phyloP scores from a whole-genome alignment of 1,140 invertebrate genomes.

The Drosophila watanabei region DNA sequence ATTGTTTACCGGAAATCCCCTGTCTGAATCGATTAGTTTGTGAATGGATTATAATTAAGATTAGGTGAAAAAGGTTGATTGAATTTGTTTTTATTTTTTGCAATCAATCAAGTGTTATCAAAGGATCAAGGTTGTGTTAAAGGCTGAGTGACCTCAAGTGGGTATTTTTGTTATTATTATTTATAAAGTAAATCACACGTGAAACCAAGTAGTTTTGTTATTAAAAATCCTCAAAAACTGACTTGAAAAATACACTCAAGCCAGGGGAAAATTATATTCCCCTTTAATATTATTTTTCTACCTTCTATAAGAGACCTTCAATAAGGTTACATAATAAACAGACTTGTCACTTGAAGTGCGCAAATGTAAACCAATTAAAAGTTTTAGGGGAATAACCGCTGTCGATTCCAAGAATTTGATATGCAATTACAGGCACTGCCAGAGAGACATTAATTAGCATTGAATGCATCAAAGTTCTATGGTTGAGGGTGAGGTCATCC shows the following conservation, averaged over 20 bases:
- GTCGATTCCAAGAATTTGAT: conserved; percentile 33
- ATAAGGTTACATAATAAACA: background rate
- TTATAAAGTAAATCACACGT: background rate
- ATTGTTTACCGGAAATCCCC: conserved; percentile 4
- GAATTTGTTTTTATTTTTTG: conserved; percentile 16
- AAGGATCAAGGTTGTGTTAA: conserved; percentile 25
- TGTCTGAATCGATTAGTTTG: background rate
- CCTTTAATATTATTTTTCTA: background rate
- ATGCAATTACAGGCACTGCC: conserved; percentile 16
- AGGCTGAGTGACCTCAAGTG: background rate
- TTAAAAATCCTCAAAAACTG: background rate
- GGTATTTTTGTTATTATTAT: background rate
- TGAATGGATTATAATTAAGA: conserved; percentile 23
- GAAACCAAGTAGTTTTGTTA: background rate
- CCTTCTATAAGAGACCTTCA: conserved; percentile 11
- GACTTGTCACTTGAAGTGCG: conserved; percentile 2
- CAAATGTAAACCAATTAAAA: conserved; percentile 50
- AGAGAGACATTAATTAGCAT: conserved; percentile 14
- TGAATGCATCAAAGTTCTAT: background rate
- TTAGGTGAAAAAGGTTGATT: background rate
- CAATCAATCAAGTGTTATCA: conserved; percentile 22
- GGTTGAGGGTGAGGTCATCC: conserved; percentile 21
- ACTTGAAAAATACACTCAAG: background rate
- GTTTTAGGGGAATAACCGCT: conserved; percentile 20
- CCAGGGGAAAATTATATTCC: background rate